Evolutionary conservation across 2,113 vertebrate species (phyloP), one percentile per base, ranked within the genome.

Genomic region (Podarcis muralis): DNA sequence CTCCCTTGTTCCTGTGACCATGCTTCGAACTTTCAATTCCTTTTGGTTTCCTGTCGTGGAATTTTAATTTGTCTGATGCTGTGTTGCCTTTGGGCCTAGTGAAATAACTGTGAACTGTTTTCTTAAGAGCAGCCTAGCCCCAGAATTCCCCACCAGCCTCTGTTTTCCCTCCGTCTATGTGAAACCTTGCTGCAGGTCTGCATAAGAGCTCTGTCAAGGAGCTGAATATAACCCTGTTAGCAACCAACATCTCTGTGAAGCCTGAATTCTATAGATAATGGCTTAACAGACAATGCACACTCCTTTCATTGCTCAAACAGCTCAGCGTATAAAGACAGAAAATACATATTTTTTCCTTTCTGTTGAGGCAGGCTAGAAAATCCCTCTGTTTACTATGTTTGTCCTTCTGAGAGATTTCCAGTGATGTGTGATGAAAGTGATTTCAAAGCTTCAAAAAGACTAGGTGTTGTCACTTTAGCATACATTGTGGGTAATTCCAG

Each of bases 321-420:
- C 53, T 22, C 59, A 71, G 22, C 25, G 43, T 75, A 65, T n/a
- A 40, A n/a, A 88, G 20, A 59, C 59, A 11, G 23, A 82, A 81
- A 37, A 65, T 2, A 2, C 23, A 12, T 48, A 7, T 79, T 35
- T 32, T 32, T 75, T 15, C 12, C 4, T 53, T 69, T 53, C 32
- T 53, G 30, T 78, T 66, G 40, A 69, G 13, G 48, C 59, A 69
- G 72, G 48, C 23, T 32, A 59, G n/a, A 5, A 20, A 71, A 43
- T 65, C 77, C 57, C 15, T 68, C 40, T 83, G 72, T 37, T 59
- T 57, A 1, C 81, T 90, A 57, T 71, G 5, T 3, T 23, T 79
- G 7, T 83, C 68, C 12, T 80, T 86, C 85, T 81, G 25, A 86
- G 62, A 83, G n/a, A 88, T 83, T 66, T 83, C 80, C 75, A 74